Evolutionary conservation across 2,888 invertebrate species (phyloP), one percentile per base, ranked within the genome.

Genomic region (Perdita meconis): DNA sequence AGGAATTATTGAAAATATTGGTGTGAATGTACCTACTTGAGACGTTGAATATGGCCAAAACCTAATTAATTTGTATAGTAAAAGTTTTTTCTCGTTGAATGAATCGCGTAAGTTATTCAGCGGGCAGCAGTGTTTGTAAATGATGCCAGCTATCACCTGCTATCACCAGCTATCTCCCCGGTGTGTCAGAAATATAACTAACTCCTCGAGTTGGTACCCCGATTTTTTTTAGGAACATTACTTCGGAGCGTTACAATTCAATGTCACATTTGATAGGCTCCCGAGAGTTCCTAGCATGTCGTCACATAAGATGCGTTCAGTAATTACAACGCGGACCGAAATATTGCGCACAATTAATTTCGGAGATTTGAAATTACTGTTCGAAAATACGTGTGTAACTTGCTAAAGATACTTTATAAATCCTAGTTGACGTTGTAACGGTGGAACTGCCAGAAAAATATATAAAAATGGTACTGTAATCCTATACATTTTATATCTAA

Each of bases 221-320:
- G 76, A 42, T 61, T 56, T 50, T 26, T 67, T 61, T 77, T 76
- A 77, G 76, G 78, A 76, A 76, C 61, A 77, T 76, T 76, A 64
- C 24, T 44, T 12, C 42, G 5, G 38, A 53, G 16, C 34, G 47
- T 61, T 40, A 56, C 34, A 19, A 26, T 60, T 66, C 24, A 34
- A 42, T 50, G 30, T 44, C 34, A 26, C 36, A 38, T 74, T 64
- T 59, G 76, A 77, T 77, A 77, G 76, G 76, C 22, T 53, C 38
- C n/a, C 4, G 30, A 56, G 50, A 50, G 65, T 78, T 70, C 60
- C 78, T 78, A 78, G 70, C 53, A n/a, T 64, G 44, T 53, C 56
- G 59, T 56, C 60, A 59, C 10, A 50, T n/a, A 60, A 64, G 61
- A 60, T 64, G 42, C 56, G 70, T 55, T 78, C 64, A 63, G 64